A percentile compares a stretch with the other conserved stretches of the same genome.
Evolutionary conservation across 1,140 invertebrate genomes (phyloP).

Genomic region (Copidosoma floridanum): DNA sequence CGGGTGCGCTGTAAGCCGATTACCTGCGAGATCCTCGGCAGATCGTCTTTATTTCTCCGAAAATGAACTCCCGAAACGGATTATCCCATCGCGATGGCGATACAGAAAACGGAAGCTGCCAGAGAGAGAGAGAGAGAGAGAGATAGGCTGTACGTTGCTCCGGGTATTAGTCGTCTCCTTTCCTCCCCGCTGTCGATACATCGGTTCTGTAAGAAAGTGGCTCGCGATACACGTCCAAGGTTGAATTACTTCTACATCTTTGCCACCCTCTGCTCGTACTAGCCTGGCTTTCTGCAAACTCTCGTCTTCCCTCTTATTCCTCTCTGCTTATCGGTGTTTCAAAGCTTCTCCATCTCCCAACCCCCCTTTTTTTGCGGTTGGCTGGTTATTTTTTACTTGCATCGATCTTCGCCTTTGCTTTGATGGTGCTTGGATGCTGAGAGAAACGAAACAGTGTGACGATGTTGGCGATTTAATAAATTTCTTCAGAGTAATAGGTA

Average conservation of each 20-base stretch:
- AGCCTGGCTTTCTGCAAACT: not conserved
- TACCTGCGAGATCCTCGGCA: slow-evolving; percentile 21
- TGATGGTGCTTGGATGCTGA: too few relatives aligned
- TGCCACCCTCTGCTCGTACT: not conserved
- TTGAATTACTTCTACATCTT: slow-evolving; percentile 37
- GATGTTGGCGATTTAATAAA: too few relatives aligned
- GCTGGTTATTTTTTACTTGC: too few relatives aligned
- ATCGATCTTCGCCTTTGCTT: too few relatives aligned
- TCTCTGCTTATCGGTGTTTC: too few relatives aligned
- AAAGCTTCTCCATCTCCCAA: too few relatives aligned
- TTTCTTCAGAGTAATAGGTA: too few relatives aligned
- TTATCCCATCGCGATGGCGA: slow-evolving; percentile 34
- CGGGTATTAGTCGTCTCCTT: slow-evolving; percentile 37
- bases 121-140: not conserved
- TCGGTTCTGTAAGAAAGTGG: slow-evolving; percentile 27
- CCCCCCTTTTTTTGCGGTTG: too few relatives aligned
- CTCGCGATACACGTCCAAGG: slow-evolving; percentile 17
- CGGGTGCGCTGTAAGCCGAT: slow-evolving; percentile 18
- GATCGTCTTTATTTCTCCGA: slow-evolving; percentile 25
- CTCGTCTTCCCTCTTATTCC: not conserved
- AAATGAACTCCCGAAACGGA: slow-evolving; percentile 40
- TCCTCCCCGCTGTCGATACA: slow-evolving; percentile 39
- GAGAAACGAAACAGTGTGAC: too few relatives aligned
- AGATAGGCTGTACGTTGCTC: too few relatives aligned
- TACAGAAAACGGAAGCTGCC: slow-evolving; percentile 20